phyloP scores from a whole-genome alignment of 1,140 invertebrate genomes.

The Eufriesea mexicana region DNA sequence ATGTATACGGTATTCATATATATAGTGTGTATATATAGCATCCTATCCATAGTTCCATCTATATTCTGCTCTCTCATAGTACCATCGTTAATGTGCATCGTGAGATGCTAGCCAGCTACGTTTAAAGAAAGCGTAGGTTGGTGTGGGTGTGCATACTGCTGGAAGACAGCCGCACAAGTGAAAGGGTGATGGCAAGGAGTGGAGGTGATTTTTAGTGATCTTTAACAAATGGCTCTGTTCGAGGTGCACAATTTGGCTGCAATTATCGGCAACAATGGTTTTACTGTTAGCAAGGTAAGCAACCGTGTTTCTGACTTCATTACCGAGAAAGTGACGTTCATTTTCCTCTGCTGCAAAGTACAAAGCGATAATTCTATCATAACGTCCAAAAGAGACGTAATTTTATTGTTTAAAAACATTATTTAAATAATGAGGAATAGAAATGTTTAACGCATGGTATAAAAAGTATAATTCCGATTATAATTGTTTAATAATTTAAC shows the following conservation, averaged over 20 bases:
- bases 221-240: conserved; percentile 78
- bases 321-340: conserved; percentile 36
- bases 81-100: conserved; percentile 34
- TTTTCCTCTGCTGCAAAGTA: conserved; percentile 29
- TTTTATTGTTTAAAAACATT: neutral
- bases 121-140: conserved; percentile 40
- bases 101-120: conserved; percentile 33
- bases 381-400: neutral
- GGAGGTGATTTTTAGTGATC: conserved; percentile 63
- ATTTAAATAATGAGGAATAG: neutral
- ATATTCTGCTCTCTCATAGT: conserved; percentile 33
- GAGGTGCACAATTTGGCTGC: conserved; percentile 77
- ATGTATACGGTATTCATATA: too few species aligned
- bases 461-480: neutral
- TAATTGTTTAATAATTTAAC: neutral
- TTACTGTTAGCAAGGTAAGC: conserved; percentile 74
- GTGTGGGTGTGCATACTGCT: conserved; percentile 48
- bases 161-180: conserved; percentile 61
- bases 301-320: conserved; percentile 20
- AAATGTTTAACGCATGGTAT: neutral
- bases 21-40: neutral
- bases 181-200: conserved; percentile 74
- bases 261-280: conserved; percentile 77
- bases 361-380: conserved; percentile 16
- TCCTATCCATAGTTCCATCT: conserved; percentile 32